Percentiles rank a stretch among this genome's conserved stretches.
phyloP scores from a whole-genome alignment of 2,888 invertebrate genomes.

The Cephalotes varians region DNA sequence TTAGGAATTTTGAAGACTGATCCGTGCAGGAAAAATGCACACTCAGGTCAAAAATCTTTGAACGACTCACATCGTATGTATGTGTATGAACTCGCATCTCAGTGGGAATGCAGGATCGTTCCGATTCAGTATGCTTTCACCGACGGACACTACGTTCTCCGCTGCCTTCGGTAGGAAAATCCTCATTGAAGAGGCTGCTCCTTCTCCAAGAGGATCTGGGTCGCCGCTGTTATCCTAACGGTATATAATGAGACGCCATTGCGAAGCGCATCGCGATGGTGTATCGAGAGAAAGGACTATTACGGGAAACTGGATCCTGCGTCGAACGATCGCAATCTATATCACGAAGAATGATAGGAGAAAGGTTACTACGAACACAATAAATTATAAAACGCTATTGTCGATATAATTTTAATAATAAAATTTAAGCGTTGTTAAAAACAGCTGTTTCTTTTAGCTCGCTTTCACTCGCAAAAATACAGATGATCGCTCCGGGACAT shows the following conservation, averaged over 20 bases:
- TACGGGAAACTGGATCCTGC: constrained; percentile 62
- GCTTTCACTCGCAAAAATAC: neutral
- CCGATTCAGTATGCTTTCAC: constrained; percentile 66
- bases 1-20: neutral
- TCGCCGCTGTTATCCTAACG: constrained; percentile 72
- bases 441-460: constrained; percentile 5
- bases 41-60: neutral
- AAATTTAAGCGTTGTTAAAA: constrained; percentile 11
- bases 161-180: constrained; percentile 49
- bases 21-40: neutral
- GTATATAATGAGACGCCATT: constrained; percentile 62
- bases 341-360: neutral
- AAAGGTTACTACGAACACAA: constrained; percentile 8
- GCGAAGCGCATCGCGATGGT: constrained; percentile 9
- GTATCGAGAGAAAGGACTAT: constrained; percentile 65
- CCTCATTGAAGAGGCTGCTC: constrained; percentile 51
- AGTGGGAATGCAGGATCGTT: constrained; percentile 19
- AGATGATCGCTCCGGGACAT: neutral
- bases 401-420: constrained; percentile 57
- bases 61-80: neutral
- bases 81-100: neutral
- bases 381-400: constrained; percentile 40
- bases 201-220: constrained; percentile 68
- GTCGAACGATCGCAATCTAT: constrained; percentile 64
- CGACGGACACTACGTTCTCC: constrained; percentile 48